Evolutionary conservation across 2,113 vertebrate species (phyloP), one percentile per base, ranked within the genome.

Genomic region (Nerophis lumbriciformis): DNA sequence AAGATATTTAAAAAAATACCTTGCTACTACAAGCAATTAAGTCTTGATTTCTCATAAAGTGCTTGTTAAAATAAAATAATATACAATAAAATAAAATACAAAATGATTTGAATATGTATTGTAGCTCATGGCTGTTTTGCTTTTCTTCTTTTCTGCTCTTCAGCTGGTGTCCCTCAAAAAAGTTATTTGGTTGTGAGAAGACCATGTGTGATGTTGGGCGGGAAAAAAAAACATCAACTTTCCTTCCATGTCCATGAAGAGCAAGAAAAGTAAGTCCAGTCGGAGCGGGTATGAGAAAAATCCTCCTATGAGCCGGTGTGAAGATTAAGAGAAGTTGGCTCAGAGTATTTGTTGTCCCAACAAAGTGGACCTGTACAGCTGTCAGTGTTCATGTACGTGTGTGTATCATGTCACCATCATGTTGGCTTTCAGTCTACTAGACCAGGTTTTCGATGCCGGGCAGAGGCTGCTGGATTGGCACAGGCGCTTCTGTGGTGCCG

Each of bases 371-470:
- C 83, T 85, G 79, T 88, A 76, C 71, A 80, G 67, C 72, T 78
- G 74, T 72, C 72, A 62, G 72, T 52, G 66, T 59, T 6, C 53
- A 21, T 65, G 55, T 52, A 2, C 47, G 42, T 58, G 35, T 50
- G 51, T 51, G 36, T 28, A 70, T 65, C n/a, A 65, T 67, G 61
- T 78, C 44, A 49, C 51, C 64, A 38, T 54, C 10, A 19, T 38
- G 21, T 48, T 47, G 47, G 48, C 4, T 10, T 6, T 0, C 48
- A 16, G 36, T 57, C 61, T 57, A 81, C 91, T 96, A 99, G 88
- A 97, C 94, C 76, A 94, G 85, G 90, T 96, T 95, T 82, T 96
- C 94, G 0, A 96, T 92, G 1, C 95, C 95, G 0, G 94, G 95
- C 38, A 98, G 87, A 45, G 94, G 94, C 42, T 91, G 92, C 76